A percentile compares a stretch with the other conserved stretches of the same genome.
phyloP scores from a whole-genome alignment of 2,888 invertebrate species.

The Plagodis dolabraria region DNA sequence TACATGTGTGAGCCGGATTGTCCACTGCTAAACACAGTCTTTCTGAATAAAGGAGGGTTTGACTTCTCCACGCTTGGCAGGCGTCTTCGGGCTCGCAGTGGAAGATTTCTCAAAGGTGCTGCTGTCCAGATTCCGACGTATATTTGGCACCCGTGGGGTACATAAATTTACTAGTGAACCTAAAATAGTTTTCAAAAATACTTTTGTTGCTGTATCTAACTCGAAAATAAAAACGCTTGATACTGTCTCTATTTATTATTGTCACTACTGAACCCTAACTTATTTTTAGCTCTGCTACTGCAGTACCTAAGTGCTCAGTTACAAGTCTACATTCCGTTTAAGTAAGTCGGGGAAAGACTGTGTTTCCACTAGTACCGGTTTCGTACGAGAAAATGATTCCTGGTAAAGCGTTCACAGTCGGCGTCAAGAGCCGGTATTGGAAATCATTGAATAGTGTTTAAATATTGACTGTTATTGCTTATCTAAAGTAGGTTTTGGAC shows the following conservation, averaged over 20 bases:
- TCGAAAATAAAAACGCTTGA: too few species aligned
- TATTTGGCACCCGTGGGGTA: too few species aligned
- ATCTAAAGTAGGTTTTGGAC: not conserved
- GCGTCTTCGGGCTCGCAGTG: too few species aligned
- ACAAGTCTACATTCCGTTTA: slow-evolving; percentile 54
- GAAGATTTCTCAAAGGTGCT: too few species aligned
- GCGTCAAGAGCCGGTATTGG: not conserved
- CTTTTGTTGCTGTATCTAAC: too few species aligned
- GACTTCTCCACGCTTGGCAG: too few species aligned
- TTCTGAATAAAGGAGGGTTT: too few species aligned
- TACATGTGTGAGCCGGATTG: too few species aligned
- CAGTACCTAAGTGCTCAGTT: slow-evolving; percentile 20
- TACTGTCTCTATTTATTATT: not conserved
- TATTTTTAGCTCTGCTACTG: slow-evolving; percentile 2
- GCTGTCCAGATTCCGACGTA: too few species aligned
- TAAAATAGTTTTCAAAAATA: too few species aligned
- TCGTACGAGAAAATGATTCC: slow-evolving; percentile 63
- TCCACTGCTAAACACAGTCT: too few species aligned
- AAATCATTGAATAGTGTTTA: not conserved
- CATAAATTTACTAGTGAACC: too few species aligned
- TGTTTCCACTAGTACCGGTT: slow-evolving; percentile 39
- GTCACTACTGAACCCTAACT: not conserved
- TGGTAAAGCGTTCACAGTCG: slow-evolving; percentile 39
- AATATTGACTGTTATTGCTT: not conserved
- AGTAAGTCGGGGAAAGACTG: slow-evolving; percentile 51